These are phyloP conservation scores for Zenarchopterus dispar DNA, from an alignment of 2,797 vertebrate species.

Conservation along the genomic window DNA sequence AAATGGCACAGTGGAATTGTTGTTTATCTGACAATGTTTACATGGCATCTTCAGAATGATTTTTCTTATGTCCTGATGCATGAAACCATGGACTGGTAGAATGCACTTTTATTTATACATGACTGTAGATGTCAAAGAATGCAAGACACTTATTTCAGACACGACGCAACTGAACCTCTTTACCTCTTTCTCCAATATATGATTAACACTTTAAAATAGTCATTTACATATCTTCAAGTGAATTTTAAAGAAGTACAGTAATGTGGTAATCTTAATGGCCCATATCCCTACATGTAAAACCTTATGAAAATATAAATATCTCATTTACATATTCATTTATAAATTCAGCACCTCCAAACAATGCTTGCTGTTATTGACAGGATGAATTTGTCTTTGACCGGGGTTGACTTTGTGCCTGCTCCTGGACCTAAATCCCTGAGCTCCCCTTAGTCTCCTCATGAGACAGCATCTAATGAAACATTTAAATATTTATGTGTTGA, in stretches of 20 bases:
- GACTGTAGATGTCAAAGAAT: too few relatives aligned
- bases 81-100: too few relatives aligned
- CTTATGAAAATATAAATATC: constrained; percentile 26
- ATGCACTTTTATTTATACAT: too few relatives aligned
- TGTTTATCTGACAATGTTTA: too few relatives aligned
- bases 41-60: too few relatives aligned
- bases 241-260: constrained; percentile 2
- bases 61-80: too few relatives aligned
- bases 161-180: background rate
- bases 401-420: constrained; percentile 72
- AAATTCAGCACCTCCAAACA: constrained; percentile 45
- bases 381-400: constrained; percentile 75
- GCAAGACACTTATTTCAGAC: background rate
- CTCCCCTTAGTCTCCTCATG: constrained; percentile 63
- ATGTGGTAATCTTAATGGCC: constrained; percentile 15
- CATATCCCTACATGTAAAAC: constrained; percentile 31
- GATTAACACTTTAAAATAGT: constrained; percentile 1
- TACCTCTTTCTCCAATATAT: background rate
- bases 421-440: constrained; percentile 52
- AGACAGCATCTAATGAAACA: constrained; percentile 79
- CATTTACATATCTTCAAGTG: background rate
- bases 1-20: too few relatives aligned
- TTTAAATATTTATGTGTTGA: constrained; percentile 81
- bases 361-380: constrained; percentile 50
- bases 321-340: constrained; percentile 42